A percentile compares a stretch with the other conserved stretches of the same genome.
These are phyloP conservation scores for Formicarius rufipectus DNA, from an alignment of 2,113 vertebrate species.

Conservation along the genomic window DNA sequence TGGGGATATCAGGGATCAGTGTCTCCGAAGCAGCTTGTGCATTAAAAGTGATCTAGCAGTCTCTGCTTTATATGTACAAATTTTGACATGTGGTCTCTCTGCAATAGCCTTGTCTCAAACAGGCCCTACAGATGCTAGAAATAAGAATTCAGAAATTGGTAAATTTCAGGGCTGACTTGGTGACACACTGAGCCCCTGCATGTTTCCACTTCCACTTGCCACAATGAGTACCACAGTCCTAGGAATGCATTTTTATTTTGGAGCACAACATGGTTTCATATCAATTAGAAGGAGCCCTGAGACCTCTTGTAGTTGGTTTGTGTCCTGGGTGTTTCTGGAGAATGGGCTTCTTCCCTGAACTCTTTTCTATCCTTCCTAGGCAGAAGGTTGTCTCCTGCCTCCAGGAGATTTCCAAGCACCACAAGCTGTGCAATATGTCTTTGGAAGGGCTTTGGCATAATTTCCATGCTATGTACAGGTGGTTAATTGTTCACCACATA, in stretches of 20 bases:
- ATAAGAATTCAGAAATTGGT: background rate
- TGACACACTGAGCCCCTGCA: accelerated
- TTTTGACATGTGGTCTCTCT: background rate
- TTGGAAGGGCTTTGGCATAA: background rate
- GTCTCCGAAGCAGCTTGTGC: background rate
- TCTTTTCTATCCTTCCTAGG: background rate
- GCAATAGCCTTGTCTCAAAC: background rate
- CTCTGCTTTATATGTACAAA: background rate
- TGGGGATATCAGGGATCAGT: background rate
- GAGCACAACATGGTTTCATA: background rate
- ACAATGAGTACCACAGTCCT: background rate
- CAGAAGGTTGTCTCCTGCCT: background rate
- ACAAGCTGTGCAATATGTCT: background rate
- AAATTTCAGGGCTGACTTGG: background rate
- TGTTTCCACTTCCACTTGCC: background rate
- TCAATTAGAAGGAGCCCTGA: background rate
- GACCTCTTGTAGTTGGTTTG: background rate
- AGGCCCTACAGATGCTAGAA: background rate
- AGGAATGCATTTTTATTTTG: background rate
- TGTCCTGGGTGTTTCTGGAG: background rate
- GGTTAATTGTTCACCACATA: background rate
- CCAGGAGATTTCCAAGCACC: background rate
- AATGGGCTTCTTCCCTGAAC: background rate
- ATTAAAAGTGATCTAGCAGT: background rate
- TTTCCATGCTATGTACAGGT: background rate